Percentiles rank a stretch among this genome's conserved stretches.
These are phyloP conservation scores for Agrochola litura DNA, from an alignment of 2,888 invertebrate genomes.

Conservation along the genomic window DNA sequence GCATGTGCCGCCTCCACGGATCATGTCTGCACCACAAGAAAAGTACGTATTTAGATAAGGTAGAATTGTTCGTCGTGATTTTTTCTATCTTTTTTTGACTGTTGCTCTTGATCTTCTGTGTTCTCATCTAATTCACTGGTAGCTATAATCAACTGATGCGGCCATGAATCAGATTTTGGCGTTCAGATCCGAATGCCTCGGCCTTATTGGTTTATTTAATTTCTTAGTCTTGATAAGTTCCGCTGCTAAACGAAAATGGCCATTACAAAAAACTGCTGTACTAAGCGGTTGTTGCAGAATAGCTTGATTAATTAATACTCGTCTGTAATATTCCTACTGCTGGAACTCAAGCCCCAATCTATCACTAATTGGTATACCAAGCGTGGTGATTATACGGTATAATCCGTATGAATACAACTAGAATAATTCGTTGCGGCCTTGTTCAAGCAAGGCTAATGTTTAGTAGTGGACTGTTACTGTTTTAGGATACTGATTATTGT, in stretches of 20 bases:
- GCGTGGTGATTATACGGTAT: constrained; percentile 19
- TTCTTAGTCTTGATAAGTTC: not conserved
- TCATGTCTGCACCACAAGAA: constrained; percentile 94
- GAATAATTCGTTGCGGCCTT: constrained; percentile 25
- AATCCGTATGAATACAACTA: constrained; percentile 22
- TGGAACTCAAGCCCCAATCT: constrained; percentile 4
- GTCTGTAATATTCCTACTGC: not conserved
- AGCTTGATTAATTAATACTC: not conserved
- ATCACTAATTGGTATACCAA: constrained; percentile 20
- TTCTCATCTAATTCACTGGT: not conserved
- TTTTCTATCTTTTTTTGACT: not conserved
- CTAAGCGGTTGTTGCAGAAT: not conserved
- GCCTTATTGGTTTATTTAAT: not conserved
- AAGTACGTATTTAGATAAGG: constrained; percentile 89
- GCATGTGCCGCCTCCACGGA: constrained; percentile 95
- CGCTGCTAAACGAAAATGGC: not conserved
- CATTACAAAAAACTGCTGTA: not conserved
- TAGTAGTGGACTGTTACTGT: not conserved
- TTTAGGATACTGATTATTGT: not conserved
- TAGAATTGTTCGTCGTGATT: constrained; percentile 1
- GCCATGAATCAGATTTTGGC: not conserved
- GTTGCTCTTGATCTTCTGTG: not conserved
- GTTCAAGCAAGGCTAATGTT: constrained; percentile 27
- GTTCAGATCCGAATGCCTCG: not conserved
- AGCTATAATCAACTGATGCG: not conserved